Percentiles rank a stretch among this genome's conserved stretches.
phyloP scores from a whole-genome alignment of 1,140 invertebrate species.

The Eriocheir sinensis region DNA sequence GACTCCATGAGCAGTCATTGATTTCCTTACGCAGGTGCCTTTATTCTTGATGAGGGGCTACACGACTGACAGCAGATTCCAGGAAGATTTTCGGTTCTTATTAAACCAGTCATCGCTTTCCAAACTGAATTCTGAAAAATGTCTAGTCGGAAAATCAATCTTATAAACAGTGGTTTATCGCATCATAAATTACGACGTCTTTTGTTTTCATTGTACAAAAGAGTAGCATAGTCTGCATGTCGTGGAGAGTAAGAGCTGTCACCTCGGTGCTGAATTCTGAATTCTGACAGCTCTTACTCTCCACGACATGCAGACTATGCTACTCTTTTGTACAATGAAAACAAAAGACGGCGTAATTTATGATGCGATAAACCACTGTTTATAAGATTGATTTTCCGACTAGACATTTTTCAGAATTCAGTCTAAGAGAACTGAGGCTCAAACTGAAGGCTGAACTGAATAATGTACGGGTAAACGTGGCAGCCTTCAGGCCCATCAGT shows the following conservation, averaged over 20 bases:
- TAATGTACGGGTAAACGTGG: conserved; percentile 24
- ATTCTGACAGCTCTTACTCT: neutral
- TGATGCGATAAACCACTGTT: too few relatives aligned
- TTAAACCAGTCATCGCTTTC: neutral
- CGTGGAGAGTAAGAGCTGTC: conserved; percentile 8
- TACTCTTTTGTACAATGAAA: neutral
- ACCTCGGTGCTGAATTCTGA: neutral
- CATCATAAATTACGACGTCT: neutral
- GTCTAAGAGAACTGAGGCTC: neutral
- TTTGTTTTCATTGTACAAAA: neutral
- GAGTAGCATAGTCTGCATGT: neutral
- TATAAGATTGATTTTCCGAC: neutral
- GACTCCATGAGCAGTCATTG: conserved; percentile 5
- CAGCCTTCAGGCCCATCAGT: conserved; percentile 8
- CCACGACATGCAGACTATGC: neutral
- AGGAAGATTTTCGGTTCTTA: neutral
- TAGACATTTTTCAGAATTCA: neutral
- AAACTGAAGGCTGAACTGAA: neutral
- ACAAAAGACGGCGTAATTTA: neutral
- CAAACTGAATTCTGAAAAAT: neutral
- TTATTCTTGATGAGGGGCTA: conserved; percentile 2
- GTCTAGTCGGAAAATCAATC: neutral
- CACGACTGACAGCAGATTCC: neutral
- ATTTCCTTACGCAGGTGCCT: too few relatives aligned
- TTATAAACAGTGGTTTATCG: too few relatives aligned